A percentile compares a stretch with the other conserved stretches of the same genome.
These are phyloP conservation scores for Varanus komodoensis DNA, from an alignment of 2,113 vertebrate genomes.

Conservation along the genomic window DNA sequence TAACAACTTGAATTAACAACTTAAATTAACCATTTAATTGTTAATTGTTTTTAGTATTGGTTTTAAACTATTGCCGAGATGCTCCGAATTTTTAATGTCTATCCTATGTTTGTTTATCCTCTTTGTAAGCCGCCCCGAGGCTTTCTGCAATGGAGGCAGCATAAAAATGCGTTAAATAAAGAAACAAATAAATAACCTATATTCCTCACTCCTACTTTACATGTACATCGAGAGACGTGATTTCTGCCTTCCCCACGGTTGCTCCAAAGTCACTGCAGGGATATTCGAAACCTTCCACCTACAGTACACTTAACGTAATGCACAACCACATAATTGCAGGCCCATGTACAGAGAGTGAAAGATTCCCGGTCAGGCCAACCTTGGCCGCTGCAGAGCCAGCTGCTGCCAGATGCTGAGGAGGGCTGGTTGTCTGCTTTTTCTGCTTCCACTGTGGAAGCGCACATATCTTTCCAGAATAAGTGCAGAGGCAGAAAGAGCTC, in stretches of 20 bases:
- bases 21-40: no score
- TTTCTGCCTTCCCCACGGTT: neutral
- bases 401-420: neutral
- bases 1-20: no score
- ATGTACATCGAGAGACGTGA: neutral
- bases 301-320: neutral
- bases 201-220: neutral
- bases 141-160: no score
- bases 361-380: neutral
- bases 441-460: neutral
- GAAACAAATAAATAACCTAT: no score
- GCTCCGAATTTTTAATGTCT: no score
- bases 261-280: neutral
- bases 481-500: no score
- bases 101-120: no score
- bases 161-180: no score
- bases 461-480: neutral
- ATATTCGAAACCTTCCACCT: neutral
- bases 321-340: neutral
- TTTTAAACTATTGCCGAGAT: no score
- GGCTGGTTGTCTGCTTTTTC: no score
- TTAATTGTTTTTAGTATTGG: no score
- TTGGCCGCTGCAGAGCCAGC: neutral
- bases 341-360: neutral
- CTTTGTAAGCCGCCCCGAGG: no score